Evolutionary conservation across 2,797 vertebrate species (phyloP).

Genomic region (Anabas testudineus): DNA sequence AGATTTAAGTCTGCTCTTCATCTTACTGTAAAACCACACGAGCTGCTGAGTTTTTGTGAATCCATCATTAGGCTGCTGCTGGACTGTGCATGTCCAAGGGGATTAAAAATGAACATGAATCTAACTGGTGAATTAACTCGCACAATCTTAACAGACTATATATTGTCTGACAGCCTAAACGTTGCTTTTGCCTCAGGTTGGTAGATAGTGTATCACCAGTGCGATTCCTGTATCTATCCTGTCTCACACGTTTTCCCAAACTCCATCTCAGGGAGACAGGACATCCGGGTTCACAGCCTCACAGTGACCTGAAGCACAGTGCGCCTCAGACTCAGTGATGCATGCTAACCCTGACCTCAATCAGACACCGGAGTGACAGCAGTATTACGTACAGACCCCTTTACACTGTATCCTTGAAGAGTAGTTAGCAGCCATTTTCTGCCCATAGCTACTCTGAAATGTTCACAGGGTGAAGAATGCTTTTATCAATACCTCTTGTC

Average conservation of each 20-base stretch:
- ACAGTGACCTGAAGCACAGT: conserved; percentile 44
- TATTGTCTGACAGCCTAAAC: conserved; percentile 23
- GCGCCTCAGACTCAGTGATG: conserved; percentile 55
- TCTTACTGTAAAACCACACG: conserved; percentile 9
- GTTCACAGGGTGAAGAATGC: conserved; percentile 56
- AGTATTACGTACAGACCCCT: conserved; percentile 36
- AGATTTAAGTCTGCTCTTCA: not conserved
- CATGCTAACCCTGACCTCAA: conserved; percentile 68
- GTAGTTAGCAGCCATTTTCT: conserved; percentile 69
- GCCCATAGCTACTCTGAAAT: conserved; percentile 56
- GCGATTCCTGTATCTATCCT: not conserved
- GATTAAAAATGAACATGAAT: conserved; percentile 23
- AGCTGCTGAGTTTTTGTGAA: conserved; percentile 34
- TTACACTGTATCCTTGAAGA: conserved; percentile 57
- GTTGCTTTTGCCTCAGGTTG: conserved; percentile 1
- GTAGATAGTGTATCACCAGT: conserved; percentile 23
- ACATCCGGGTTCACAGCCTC: conserved; percentile 52
- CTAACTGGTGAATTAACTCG: conserved; percentile 30
- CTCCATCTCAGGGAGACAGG: conserved; percentile 29
- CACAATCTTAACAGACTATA: conserved; percentile 1
- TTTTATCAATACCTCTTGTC: conserved; percentile 69
- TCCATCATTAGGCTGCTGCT: conserved; percentile 30
- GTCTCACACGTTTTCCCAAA: conserved; percentile 25
- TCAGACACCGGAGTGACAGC: conserved; percentile 51
- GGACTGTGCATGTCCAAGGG: conserved; percentile 5